Base-by-base conservation (phyloP, 1,140 invertebrate species). In the Ganaspis sp. region DNA sequence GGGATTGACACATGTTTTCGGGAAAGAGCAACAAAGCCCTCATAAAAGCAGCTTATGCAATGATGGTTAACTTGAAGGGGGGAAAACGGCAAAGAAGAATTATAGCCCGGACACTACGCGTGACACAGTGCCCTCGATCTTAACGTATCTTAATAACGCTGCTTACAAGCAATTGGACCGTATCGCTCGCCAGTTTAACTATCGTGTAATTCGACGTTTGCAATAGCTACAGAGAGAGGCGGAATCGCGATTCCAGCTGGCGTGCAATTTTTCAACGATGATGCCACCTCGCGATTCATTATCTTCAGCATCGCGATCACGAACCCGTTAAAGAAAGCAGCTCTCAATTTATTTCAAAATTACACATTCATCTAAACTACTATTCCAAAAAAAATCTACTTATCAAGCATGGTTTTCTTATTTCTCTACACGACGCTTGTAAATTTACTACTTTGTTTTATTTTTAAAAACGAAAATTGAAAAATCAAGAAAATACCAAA, bases 11-110 rank as follows among this genome's bases (percentile, higher is more conserved):
- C 23, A 82, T 76, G 78, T 82, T 80, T 75, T 80, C 78, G 76
- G 76, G 73, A 75, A 38, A 76, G 75, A 77, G 73, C n/a, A n/a
- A n/a, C n/a, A n/a, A n/a, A n/a, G n/a, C n/a, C n/a, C n/a, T n/a
- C n/a, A n/a, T n/a, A n/a, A n/a, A n/a, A 74, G 49, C 75, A 74
- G 72, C 77, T 84, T 84, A 81, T 79, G 77, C 81, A 84, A 84
- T 75, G 1, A 72, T 42, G 69, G 58, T 74, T 38, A 42, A 70
- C 53, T 76, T 78, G n/a, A 79, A 75, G 70, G 71, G 72, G 17
- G 72, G 72, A 81, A 79, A 81, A 77, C 77, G 70, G 72, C 54
- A 69, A 69, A 21, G 34, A 42, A 71, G 71, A 58, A 64, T 49
- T 49, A 76, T 79, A 79, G 29, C 69, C 69, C 78, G 78, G 74